A percentile compares a stretch with the other conserved stretches of the same genome.
phyloP scores from a whole-genome alignment of 2,888 invertebrate species.

The Poecilobothrus nobilitatus region DNA sequence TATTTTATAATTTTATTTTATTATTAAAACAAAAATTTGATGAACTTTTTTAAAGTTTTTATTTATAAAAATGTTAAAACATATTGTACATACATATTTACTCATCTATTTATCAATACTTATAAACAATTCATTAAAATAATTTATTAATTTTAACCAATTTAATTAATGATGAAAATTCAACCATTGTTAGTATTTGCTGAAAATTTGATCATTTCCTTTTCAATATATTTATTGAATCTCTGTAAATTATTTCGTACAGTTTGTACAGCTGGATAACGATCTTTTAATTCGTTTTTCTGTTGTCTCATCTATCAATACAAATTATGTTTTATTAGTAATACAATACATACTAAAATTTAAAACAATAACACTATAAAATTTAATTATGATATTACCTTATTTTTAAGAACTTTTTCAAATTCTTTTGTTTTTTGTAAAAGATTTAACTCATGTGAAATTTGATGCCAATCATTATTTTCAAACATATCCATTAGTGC shows the following conservation, averaged over 20 bases:
- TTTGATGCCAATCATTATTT: constrained; percentile 61
- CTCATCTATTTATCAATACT: too few species aligned
- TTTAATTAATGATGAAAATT: too few species aligned
- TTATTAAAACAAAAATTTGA: too few species aligned
- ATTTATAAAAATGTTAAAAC: too few species aligned
- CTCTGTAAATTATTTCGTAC: constrained; percentile 60
- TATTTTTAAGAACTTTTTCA: constrained; percentile 55
- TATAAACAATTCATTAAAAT: too few species aligned
- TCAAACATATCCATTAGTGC: constrained; percentile 68
- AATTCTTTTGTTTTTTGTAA: constrained; percentile 53
- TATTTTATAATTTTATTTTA: too few species aligned
- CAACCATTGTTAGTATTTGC: too few species aligned
- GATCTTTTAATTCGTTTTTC: constrained; percentile 56
- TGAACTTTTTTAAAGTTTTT: too few species aligned
- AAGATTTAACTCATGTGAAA: constrained; percentile 56
- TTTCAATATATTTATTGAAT: constrained; percentile 56
- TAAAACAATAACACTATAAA: not conserved
- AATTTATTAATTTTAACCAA: too few species aligned
- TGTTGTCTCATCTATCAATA: constrained; percentile 54
- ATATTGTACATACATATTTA: too few species aligned
- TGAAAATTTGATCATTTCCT: constrained; percentile 22
- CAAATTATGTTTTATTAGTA: constrained; percentile 8
- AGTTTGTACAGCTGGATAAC: constrained; percentile 60
- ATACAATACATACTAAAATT: not conserved
- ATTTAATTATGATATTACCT: constrained; percentile 46